Evolutionary conservation across 2,797 vertebrate species (phyloP).

Genomic region (Anisognathus igniventris): DNA sequence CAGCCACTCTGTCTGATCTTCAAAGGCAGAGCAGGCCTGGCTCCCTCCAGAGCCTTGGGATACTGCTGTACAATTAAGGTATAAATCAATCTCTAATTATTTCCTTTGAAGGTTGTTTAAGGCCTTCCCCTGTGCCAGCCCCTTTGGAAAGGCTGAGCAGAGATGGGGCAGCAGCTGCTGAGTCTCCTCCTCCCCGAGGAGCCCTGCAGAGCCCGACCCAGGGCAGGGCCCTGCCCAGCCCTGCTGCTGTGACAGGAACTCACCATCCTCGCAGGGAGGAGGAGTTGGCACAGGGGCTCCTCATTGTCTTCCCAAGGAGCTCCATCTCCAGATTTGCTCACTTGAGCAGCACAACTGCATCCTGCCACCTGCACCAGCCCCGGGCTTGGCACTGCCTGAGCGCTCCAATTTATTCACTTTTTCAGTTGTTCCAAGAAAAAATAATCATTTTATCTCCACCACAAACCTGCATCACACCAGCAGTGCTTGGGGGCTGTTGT

Average conservation of each 20-base stretch:
- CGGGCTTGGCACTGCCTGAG: background rate
- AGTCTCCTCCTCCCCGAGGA: slow-evolving; percentile 39
- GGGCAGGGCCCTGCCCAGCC: fast-evolving
- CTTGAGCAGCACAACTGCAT: background rate
- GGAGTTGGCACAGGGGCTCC: background rate
- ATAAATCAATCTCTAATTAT: slow-evolving; percentile 61
- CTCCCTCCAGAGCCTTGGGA: slow-evolving; percentile 47
- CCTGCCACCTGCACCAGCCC: background rate
- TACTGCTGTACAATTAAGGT: slow-evolving; percentile 34
- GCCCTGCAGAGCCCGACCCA: background rate
- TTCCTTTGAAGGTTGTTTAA: slow-evolving; percentile 61
- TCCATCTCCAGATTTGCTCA: background rate
- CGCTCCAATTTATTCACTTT: background rate
- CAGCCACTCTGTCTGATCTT: slow-evolving; percentile 8
- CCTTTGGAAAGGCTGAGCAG: slow-evolving; percentile 10
- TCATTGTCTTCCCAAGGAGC: background rate
- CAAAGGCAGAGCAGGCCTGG: slow-evolving; percentile 37
- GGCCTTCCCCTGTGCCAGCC: slow-evolving; percentile 55
- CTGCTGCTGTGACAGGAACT: background rate
- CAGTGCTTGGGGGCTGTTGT: background rate
- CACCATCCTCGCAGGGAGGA: fast-evolving
- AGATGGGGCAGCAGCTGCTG: slow-evolving; percentile 37
- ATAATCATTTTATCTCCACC: background rate
- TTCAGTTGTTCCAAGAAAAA: background rate
- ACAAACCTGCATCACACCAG: background rate